Conservation (phyloP, 2,113 vertebrate genomes). For the Polyodon spathula region DNA sequence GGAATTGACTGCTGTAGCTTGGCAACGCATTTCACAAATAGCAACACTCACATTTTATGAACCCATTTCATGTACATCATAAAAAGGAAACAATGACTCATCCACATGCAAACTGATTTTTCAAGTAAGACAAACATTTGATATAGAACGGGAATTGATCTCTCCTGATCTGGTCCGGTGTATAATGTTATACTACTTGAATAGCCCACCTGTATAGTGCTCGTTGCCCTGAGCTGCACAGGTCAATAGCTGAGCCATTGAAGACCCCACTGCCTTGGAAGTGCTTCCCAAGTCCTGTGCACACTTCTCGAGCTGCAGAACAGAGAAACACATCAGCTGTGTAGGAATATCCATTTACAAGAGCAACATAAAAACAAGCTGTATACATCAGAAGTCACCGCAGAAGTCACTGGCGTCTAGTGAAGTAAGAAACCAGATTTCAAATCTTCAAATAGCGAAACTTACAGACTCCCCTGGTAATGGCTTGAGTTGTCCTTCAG, state of each 20-base stretch:
- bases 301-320: conserved; percentile 84
- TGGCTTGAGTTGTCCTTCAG: conserved; percentile 84
- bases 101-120: no score
- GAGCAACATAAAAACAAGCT: conserved; percentile 1
- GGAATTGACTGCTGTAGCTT: no score
- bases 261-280: conserved; percentile 92
- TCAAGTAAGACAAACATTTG: no score
- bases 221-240: conserved; percentile 96
- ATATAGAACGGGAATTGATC: no score
- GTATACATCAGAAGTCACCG: not conserved
- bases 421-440: not conserved
- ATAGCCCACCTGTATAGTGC: conserved; percentile 84
- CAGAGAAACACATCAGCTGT: conserved; percentile 7
- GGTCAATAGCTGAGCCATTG: conserved; percentile 92
- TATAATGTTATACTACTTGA: not conserved
- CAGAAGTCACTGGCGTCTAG: not conserved
- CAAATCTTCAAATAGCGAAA: conserved; percentile 1
- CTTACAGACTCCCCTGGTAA: conserved; percentile 90
- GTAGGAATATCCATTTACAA: not conserved
- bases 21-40: no score
- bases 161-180: no score
- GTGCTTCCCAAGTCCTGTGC: conserved; percentile 94
- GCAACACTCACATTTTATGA: no score
- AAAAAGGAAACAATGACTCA: no score
- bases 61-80: no score